These are phyloP conservation scores for Pristionchus exspectatus DNA, from an alignment of 2,888 invertebrate species.

Conservation along the genomic window DNA sequence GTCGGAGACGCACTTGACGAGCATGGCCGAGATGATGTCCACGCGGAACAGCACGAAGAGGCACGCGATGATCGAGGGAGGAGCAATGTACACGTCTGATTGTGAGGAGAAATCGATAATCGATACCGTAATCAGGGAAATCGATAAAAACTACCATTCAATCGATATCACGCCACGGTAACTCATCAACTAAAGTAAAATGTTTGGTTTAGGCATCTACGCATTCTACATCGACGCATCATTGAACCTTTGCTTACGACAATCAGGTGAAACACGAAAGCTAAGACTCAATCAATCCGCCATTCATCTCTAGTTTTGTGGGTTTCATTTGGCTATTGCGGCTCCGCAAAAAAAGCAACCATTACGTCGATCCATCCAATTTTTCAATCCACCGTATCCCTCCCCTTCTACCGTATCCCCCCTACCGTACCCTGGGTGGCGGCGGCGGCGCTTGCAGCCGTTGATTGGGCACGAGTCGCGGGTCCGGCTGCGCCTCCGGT, in stretches of 20 bases:
- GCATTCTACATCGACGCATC: too few relatives aligned
- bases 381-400: background rate
- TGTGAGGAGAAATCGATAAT: too few relatives aligned
- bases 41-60: constrained; percentile 73
- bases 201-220: too few relatives aligned
- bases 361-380: background rate
- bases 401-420: background rate
- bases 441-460: background rate
- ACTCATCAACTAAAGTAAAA: too few relatives aligned
- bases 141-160: too few relatives aligned
- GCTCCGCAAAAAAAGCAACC: background rate
- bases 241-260: too few relatives aligned
- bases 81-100: constrained; percentile 44
- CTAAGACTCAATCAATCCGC: too few relatives aligned
- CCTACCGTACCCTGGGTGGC: background rate
- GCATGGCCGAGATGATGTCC: constrained; percentile 75
- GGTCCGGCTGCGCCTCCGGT: constrained; percentile 2
- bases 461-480: background rate
- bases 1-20: constrained; percentile 72
- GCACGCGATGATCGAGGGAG: constrained; percentile 64
- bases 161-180: too few relatives aligned
- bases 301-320: too few relatives aligned
- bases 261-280: too few relatives aligned
- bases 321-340: too few relatives aligned
- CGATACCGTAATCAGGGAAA: too few relatives aligned